Percentiles rank a stretch among this genome's conserved stretches.
Conservation (phyloP, 2,797 vertebrate species). For the Etheostoma nigrum region DNA sequence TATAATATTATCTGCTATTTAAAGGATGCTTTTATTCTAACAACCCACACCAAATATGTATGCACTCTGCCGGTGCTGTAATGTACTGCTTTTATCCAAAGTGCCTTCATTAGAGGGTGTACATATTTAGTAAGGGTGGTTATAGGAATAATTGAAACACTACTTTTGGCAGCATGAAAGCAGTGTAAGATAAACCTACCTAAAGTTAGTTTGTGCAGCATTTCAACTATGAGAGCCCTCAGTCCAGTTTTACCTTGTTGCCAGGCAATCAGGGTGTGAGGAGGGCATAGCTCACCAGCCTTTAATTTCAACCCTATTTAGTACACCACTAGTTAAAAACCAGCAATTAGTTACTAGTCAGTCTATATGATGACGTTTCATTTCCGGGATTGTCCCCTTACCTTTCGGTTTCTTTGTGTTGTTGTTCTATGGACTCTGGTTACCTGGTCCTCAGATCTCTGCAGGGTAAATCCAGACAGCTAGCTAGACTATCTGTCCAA, state of each 20-base stretch:
- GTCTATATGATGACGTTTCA: no score
- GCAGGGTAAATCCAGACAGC: no score
- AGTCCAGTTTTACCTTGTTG: slow-evolving; percentile 54
- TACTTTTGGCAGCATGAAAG: slow-evolving; percentile 37
- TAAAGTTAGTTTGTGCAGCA: slow-evolving; percentile 54
- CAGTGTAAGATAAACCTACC: slow-evolving; percentile 44
- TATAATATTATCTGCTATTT: slow-evolving; percentile 43
- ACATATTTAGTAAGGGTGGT: slow-evolving; percentile 45
- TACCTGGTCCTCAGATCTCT: no score
- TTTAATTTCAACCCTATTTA: slow-evolving; percentile 15
- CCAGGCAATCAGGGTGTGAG: slow-evolving; percentile 18
- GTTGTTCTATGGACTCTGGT: no score
- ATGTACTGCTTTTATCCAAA: slow-evolving; percentile 62
- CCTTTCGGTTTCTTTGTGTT: no score
- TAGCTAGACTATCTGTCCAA: no score
- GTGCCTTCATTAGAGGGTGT: slow-evolving; percentile 41
- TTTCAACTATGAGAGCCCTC: slow-evolving; percentile 7
- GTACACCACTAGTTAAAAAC: background rate
- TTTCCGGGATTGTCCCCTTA: no score
- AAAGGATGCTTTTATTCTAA: slow-evolving; percentile 39
- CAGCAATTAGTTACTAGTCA: no score
- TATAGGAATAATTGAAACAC: slow-evolving; percentile 58
- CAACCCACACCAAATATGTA: slow-evolving; percentile 30
- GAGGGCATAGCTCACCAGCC: slow-evolving; percentile 2
- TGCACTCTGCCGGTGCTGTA: slow-evolving; percentile 12